Evolutionary conservation across 2,113 vertebrate species (phyloP).

Genomic region (Pygoscelis antarcticus): DNA sequence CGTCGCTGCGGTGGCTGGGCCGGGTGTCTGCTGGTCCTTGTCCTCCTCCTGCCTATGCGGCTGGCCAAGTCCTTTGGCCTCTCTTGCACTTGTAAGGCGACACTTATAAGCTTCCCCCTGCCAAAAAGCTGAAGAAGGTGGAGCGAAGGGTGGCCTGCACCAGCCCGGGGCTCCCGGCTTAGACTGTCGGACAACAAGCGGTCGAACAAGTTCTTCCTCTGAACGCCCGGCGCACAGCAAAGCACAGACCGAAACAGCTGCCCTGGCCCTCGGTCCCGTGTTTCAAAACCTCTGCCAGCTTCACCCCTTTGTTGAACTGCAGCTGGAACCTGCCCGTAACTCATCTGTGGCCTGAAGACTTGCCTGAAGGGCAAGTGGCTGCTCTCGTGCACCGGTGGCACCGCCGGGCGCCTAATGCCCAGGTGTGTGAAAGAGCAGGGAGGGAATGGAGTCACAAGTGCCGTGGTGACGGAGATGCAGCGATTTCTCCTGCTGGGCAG

Average conservation of each 20-base stretch:
- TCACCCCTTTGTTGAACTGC: rapidly evolving
- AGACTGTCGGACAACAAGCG: not conserved
- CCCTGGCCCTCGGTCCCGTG: not conserved
- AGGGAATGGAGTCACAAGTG: rapidly evolving
- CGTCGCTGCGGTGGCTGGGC: rapidly evolving
- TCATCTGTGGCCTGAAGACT: not conserved
- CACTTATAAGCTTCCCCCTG: not conserved
- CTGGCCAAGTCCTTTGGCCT: not conserved
- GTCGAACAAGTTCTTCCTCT: constrained; percentile 60
- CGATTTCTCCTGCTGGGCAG: not conserved
- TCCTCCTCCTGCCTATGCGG: not conserved
- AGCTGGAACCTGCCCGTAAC: not conserved
- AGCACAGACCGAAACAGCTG: not conserved
- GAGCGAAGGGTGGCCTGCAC: not conserved
- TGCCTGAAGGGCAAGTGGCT: rapidly evolving
- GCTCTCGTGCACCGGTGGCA: rapidly evolving
- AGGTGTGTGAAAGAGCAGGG: rapidly evolving
- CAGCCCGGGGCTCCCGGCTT: not conserved
- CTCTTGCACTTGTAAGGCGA: not conserved
- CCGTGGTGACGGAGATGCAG: rapidly evolving
- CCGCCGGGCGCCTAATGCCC: rapidly evolving
- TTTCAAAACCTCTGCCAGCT: not conserved
- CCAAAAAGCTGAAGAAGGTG: not conserved
- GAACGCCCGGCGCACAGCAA: not conserved
- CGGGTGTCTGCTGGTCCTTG: not conserved